A percentile compares a stretch with the other conserved stretches of the same genome.
Conservation (phyloP, 2,113 vertebrate genomes). For the Alexandromys fortis region DNA sequence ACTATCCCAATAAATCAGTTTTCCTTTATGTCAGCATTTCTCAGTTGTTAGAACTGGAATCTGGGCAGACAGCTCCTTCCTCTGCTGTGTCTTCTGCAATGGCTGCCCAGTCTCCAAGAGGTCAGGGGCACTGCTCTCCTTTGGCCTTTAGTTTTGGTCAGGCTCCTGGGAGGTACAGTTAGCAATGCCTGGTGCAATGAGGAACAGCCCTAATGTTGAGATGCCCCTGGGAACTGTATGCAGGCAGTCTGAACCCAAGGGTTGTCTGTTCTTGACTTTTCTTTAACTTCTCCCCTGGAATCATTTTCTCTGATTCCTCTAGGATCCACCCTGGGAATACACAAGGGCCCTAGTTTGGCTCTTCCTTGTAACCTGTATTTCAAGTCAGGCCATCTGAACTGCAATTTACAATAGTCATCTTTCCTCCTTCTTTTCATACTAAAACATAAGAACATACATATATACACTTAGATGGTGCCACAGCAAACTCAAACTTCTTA, state of each 20-base stretch:
- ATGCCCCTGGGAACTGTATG: not conserved
- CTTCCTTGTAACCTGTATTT: not conserved
- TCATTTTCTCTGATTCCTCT: not conserved
- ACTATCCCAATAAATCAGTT: not conserved
- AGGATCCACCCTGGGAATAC: not conserved
- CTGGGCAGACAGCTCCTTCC: not conserved
- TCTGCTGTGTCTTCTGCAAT: not conserved
- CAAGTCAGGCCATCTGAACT: not conserved
- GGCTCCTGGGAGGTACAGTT: not conserved
- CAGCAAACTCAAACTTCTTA: not conserved
- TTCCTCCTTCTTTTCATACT: not conserved
- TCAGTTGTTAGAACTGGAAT: not conserved
- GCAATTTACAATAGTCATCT: not conserved
- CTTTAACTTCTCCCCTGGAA: not conserved
- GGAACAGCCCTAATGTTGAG: not conserved
- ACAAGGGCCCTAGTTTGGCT: not conserved
- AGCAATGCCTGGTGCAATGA: not conserved
- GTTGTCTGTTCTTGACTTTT: not conserved
- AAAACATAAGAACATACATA: not conserved
- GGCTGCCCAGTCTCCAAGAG: not conserved
- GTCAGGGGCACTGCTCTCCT: not conserved
- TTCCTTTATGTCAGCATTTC: not conserved
- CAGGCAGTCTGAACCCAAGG: not conserved
- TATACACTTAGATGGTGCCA: not conserved
- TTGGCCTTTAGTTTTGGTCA: not conserved